Percentiles rank a stretch among this genome's conserved stretches.
Evolutionary conservation across 92 coral and sea anemone genomes (phyloP).

Genomic region (Siderastrea radians): DNA sequence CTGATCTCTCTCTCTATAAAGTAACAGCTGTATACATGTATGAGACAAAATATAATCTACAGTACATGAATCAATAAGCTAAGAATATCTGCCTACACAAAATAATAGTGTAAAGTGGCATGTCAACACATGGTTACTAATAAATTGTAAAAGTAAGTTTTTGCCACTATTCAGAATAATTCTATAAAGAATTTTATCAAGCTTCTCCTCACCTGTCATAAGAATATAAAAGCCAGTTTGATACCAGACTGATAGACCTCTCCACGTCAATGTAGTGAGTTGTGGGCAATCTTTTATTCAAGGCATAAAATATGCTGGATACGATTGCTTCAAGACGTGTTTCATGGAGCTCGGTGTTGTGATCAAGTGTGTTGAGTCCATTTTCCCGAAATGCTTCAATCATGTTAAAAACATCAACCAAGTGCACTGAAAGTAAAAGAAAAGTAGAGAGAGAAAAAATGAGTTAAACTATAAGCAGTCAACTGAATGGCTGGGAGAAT

Average conservation of each 20-base stretch:
- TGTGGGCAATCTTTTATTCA: constrained; percentile 94
- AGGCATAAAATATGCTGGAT: constrained; percentile 99
- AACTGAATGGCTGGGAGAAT: too few species aligned
- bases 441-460: neutral
- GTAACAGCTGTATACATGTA: too few species aligned
- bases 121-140: too few species aligned
- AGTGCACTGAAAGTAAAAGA: constrained; percentile 74
- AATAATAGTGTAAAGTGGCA: too few species aligned
- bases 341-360: constrained; percentile 97
- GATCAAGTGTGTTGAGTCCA: constrained; percentile 95
- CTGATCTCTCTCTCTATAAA: too few species aligned
- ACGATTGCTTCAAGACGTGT: constrained; percentile 95
- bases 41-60: too few species aligned
- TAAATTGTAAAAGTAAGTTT: too few species aligned
- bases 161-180: too few species aligned
- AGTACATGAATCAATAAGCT: too few species aligned
- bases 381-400: constrained; percentile 99
- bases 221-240: constrained; percentile 98
- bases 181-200: too few species aligned
- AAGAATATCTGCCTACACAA: too few species aligned
- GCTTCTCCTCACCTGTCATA: constrained; percentile 83
- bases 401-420: constrained; percentile 98
- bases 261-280: constrained; percentile 96
- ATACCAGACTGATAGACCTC: constrained; percentile 92
- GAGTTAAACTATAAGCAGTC: too few species aligned